Percentiles rank a stretch among this genome's conserved stretches.
These are phyloP conservation scores for Celastrina argiolus DNA, from an alignment of 2,888 invertebrate genomes.

Conservation along the genomic window DNA sequence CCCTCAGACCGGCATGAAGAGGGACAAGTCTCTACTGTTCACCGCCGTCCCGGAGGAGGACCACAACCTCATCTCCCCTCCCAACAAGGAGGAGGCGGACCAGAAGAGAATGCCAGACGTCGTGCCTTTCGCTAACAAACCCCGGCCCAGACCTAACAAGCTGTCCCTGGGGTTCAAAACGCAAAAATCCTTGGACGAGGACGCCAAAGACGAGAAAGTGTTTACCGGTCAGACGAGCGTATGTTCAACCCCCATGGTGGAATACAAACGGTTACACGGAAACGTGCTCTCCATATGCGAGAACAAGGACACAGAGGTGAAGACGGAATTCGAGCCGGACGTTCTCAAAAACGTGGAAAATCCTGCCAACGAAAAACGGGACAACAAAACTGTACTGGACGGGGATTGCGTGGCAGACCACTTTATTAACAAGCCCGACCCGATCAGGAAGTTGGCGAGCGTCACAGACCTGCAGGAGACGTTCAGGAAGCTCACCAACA, in stretches of 20 bases:
- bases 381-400: slow-evolving; percentile 58
- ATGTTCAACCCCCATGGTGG: slow-evolving; percentile 87
- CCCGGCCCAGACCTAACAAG: slow-evolving; percentile 74
- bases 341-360: slow-evolving; percentile 59
- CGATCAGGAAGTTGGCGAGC: slow-evolving; percentile 73
- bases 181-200: slow-evolving; percentile 77
- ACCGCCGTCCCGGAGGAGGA: slow-evolving; percentile 91
- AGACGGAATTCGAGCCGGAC: slow-evolving; percentile 53
- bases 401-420: slow-evolving; percentile 68
- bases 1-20: slow-evolving; percentile 80
- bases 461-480: slow-evolving; percentile 81
- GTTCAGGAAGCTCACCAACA: slow-evolving; percentile 73
- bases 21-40: slow-evolving; percentile 88
- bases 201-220: slow-evolving; percentile 69
- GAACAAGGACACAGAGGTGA: slow-evolving; percentile 76
- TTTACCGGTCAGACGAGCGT: slow-evolving; percentile 85
- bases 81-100: slow-evolving; percentile 49
- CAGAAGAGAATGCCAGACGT: slow-evolving; percentile 66
- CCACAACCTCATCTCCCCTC: slow-evolving; percentile 70
- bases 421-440: slow-evolving; percentile 69
- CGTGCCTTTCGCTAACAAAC: slow-evolving; percentile 72
- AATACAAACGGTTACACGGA: slow-evolving; percentile 84
- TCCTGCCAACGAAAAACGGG: slow-evolving; percentile 56
- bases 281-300: slow-evolving; percentile 86
- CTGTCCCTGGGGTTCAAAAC: slow-evolving; percentile 78